Conservation (phyloP, 2,113 vertebrate species). For the Sceloporus tristichus region DNA sequence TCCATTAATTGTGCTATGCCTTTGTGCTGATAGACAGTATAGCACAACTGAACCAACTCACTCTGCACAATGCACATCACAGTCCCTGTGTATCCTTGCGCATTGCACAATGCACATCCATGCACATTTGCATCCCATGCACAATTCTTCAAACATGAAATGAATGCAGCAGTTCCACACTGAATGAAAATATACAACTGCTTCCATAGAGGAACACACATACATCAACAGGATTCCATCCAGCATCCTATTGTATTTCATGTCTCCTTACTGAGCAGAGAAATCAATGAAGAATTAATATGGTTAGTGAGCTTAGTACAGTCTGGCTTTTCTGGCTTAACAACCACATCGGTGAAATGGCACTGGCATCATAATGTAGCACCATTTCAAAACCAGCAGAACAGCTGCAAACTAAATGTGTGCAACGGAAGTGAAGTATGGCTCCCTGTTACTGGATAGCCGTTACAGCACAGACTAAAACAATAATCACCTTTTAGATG, state of each 20-base stretch:
- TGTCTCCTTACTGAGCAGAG: background rate
- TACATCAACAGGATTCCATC: too few relatives aligned
- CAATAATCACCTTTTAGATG: conserved; percentile 57
- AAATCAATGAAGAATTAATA: background rate
- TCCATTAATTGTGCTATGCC: too few relatives aligned
- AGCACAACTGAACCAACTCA: too few relatives aligned
- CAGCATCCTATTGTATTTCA: background rate
- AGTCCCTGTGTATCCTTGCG: too few relatives aligned
- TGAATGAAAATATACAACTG: too few relatives aligned
- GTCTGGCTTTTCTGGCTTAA: background rate
- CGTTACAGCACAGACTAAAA: conserved; percentile 58
- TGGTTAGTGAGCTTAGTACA: background rate
- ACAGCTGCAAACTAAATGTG: conserved; percentile 46
- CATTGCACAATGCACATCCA: too few relatives aligned
- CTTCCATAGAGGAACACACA: too few relatives aligned
- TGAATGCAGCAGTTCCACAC: too few relatives aligned
- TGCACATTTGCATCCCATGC: too few relatives aligned
- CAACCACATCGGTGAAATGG: background rate
- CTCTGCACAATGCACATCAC: too few relatives aligned
- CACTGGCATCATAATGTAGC: background rate
- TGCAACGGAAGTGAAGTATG: conserved; percentile 42
- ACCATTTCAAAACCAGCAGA: conserved; percentile 51
- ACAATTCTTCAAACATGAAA: too few relatives aligned
- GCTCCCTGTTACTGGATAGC: conserved; percentile 50
- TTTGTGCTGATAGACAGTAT: too few relatives aligned